A percentile compares a stretch with the other conserved stretches of the same genome.
Conservation (phyloP, 2,113 vertebrate species). For the Danio rerio region DNA sequence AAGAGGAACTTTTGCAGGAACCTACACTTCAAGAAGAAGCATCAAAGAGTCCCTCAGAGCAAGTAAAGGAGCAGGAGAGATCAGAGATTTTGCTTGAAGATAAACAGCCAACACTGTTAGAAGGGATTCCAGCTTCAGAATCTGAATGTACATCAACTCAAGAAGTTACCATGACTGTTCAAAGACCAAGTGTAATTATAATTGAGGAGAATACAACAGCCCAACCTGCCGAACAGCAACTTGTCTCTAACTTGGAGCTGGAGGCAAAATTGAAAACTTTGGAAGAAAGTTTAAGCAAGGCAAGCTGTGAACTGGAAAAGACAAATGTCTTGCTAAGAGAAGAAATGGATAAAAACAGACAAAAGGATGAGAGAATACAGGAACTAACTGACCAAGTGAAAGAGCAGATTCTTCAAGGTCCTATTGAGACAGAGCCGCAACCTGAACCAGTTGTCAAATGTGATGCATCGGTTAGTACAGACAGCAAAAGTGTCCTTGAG, state of each 20-base stretch:
- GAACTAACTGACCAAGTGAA: constrained; percentile 76
- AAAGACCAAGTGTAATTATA: constrained; percentile 27
- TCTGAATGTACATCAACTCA: constrained; percentile 1
- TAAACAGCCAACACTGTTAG: constrained; percentile 45
- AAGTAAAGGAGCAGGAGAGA: constrained; percentile 58
- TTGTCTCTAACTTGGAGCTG: constrained; percentile 65
- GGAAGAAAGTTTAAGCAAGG: constrained; percentile 80
- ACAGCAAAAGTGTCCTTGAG: constrained; percentile 66
- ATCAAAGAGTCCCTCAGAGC: constrained; percentile 52
- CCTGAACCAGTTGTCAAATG: constrained; percentile 41
- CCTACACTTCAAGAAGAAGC: constrained; percentile 53
- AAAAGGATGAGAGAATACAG: constrained; percentile 82
- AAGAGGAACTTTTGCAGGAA: constrained; percentile 47
- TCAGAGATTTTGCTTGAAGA: constrained; percentile 52
- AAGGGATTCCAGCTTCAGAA: constrained; percentile 39
- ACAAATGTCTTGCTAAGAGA: constrained; percentile 77
- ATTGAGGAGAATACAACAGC: constrained; percentile 7
- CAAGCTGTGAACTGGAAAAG: constrained; percentile 81
- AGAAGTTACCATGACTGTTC: constrained; percentile 26
- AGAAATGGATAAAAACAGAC: constrained; percentile 82
- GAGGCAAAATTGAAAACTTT: constrained; percentile 80
- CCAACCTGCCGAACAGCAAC: constrained; percentile 45
- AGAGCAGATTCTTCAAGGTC: constrained; percentile 30
- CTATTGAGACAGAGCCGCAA: constrained; percentile 10
- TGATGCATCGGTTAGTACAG: constrained; percentile 73